Percentiles rank a stretch among this genome's conserved stretches.
These are phyloP conservation scores for Cyprinus carpio DNA, from an alignment of 2,113 vertebrate genomes.

Conservation along the genomic window DNA sequence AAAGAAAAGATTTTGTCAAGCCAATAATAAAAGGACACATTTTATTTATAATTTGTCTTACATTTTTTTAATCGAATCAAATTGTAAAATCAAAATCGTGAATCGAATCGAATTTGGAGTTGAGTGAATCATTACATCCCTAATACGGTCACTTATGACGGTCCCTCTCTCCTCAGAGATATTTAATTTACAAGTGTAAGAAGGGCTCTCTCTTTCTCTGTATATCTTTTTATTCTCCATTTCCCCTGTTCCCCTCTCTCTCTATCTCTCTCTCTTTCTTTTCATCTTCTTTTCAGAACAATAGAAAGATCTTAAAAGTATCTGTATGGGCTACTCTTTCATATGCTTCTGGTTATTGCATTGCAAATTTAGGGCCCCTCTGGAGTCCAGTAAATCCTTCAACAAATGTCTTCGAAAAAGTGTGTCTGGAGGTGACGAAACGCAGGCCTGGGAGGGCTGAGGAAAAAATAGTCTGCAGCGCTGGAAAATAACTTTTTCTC, in stretches of 20 bases:
- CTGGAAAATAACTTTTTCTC: slow-evolving; percentile 43
- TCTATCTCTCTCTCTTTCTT: too few species aligned
- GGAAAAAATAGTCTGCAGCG: slow-evolving; percentile 38
- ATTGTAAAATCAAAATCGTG: too few species aligned
- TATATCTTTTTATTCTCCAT: slow-evolving; percentile 32
- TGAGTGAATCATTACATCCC: too few species aligned
- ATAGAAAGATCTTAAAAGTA: slow-evolving; percentile 57
- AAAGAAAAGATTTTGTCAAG: too few species aligned
- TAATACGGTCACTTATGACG: too few species aligned
- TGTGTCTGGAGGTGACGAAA: slow-evolving; percentile 47
- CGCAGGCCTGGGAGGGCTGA: slow-evolving; percentile 2
- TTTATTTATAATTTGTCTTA: too few species aligned
- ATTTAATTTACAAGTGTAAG: slow-evolving; percentile 54
- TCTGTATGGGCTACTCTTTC: slow-evolving; percentile 56
- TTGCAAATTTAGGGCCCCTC: slow-evolving; percentile 58
- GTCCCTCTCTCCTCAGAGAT: slow-evolving; percentile 29
- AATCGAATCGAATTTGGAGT: too few species aligned
- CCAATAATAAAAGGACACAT: too few species aligned
- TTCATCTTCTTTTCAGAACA: slow-evolving; percentile 54
- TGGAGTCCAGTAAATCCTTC: slow-evolving; percentile 56
- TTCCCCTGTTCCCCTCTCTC: background rate
- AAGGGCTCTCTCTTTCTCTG: slow-evolving; percentile 19
- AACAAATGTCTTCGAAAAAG: slow-evolving; percentile 62
- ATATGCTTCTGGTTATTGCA: slow-evolving; percentile 58
- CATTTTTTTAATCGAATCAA: too few species aligned